A percentile compares a stretch with the other conserved stretches of the same genome.
These are phyloP conservation scores for Anthonomus grandis DNA, from an alignment of 1,140 invertebrate genomes.

Conservation along the genomic window DNA sequence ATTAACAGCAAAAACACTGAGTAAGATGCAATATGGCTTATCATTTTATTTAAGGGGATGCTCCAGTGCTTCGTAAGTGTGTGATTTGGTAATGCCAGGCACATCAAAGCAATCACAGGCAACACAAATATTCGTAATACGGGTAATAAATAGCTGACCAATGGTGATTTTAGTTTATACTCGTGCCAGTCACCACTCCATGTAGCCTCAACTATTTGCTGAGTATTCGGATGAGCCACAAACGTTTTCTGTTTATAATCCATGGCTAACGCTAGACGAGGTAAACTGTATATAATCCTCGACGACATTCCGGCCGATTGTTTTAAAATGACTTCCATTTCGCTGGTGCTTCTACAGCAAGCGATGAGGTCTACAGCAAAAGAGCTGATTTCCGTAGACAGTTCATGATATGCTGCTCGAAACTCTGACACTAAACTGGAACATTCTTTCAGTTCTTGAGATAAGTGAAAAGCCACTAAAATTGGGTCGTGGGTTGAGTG, in stretches of 20 bases:
- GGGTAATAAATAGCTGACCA: conserved; percentile 43
- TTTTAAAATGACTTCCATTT: conserved; percentile 65
- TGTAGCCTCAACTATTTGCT: conserved; percentile 53
- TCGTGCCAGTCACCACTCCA: conserved; percentile 57
- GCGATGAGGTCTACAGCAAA: conserved; percentile 63
- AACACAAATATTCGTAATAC: conserved; percentile 49
- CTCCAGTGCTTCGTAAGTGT: conserved; percentile 47
- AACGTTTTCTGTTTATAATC: conserved; percentile 72
- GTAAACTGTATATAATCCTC: conserved; percentile 51
- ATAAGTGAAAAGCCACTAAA: conserved; percentile 60
- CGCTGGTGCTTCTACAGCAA: conserved; percentile 61
- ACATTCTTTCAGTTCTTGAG: conserved; percentile 53
- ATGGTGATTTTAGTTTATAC: conserved; percentile 51
- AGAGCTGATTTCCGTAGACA: conserved; percentile 55
- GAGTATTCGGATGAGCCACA: conserved; percentile 70
- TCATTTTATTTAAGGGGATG: conserved; percentile 57
- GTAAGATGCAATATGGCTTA: conserved; percentile 60
- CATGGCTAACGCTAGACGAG: conserved; percentile 65
- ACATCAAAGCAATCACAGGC: conserved; percentile 51
- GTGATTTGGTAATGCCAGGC: conserved; percentile 48
- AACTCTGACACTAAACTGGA: conserved; percentile 56
- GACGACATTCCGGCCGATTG: conserved; percentile 48
- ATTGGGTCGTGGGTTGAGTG: conserved; percentile 64
- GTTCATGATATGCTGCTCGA: conserved; percentile 55
- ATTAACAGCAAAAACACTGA: conserved; percentile 60